Evolutionary conservation across 2,888 invertebrate genomes (phyloP).

Genomic region (Clostera curtula): DNA sequence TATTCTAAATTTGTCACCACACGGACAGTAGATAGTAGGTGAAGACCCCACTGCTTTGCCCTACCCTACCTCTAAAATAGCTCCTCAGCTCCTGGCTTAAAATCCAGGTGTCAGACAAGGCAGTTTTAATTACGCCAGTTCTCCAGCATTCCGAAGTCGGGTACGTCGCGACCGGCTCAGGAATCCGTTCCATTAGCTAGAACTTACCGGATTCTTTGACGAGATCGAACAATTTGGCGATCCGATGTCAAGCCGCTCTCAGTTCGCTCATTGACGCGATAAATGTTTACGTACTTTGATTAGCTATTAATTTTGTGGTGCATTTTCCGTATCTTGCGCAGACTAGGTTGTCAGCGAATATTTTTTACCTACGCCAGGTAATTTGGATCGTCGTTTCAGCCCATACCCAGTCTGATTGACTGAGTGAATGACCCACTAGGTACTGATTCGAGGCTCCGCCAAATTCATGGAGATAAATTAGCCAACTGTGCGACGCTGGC

Average conservation of each 20-base stretch:
- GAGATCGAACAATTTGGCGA: conserved; percentile 21
- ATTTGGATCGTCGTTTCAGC: too few species aligned
- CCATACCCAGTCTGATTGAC: too few species aligned
- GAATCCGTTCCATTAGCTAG: conserved; percentile 57
- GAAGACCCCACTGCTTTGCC: too few species aligned
- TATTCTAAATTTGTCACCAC: too few species aligned
- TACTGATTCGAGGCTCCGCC: too few species aligned
- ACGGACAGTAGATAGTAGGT: too few species aligned
- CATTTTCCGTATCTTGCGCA: conserved; percentile 5
- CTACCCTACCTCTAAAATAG: conserved; percentile 2
- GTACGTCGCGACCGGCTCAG: conserved; percentile 38
- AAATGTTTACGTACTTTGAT: conserved; percentile 22
- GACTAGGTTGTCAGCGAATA: too few species aligned
- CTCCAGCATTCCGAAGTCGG: conserved; percentile 51
- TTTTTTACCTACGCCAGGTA: too few species aligned
- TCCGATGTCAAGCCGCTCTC: conserved; percentile 21
- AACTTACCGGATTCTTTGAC: conserved; percentile 47
- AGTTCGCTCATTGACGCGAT: conserved; percentile 26
- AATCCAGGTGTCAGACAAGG: conserved; percentile 46
- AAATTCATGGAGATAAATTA: too few species aligned
- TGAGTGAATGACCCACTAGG: too few species aligned
- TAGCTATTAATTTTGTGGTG: conserved; percentile 13
- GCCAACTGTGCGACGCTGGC: too few species aligned
- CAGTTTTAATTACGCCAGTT: conserved; percentile 59
- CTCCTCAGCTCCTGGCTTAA: conserved; percentile 24